A percentile compares a stretch with the other conserved stretches of the same genome.
Conservation (phyloP, 2,113 vertebrate genomes). For the Pluvialis apricaria region DNA sequence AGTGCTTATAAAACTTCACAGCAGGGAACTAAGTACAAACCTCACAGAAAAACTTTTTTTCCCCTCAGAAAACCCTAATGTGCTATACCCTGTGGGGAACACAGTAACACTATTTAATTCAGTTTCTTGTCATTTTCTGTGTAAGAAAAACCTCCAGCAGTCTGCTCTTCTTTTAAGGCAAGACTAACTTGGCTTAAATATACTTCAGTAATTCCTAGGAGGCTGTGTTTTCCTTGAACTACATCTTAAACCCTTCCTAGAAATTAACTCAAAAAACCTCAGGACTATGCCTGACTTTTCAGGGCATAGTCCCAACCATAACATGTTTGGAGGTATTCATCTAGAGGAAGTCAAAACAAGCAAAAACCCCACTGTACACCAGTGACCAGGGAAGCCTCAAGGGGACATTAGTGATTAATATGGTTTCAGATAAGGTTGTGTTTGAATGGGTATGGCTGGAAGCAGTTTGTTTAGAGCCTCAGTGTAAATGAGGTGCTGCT, state of each 20-base stretch:
- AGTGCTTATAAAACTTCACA: not conserved
- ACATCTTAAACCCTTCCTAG: not conserved
- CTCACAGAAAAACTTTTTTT: not conserved
- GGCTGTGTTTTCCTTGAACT: not conserved
- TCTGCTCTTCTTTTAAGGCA: not conserved
- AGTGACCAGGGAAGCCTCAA: not conserved
- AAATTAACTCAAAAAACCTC: not conserved
- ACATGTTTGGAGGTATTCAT: not conserved
- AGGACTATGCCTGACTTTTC: not conserved
- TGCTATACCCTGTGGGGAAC: not conserved
- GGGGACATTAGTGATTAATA: not conserved
- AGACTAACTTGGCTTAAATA: not conserved
- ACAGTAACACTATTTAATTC: not conserved
- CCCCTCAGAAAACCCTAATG: not conserved
- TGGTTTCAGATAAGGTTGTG: not conserved
- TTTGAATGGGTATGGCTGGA: not conserved
- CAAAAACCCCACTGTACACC: not conserved
- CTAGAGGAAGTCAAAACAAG: not conserved
- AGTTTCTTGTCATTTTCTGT: not conserved
- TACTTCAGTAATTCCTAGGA: not conserved
- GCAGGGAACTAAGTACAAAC: not conserved
- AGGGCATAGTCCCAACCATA: not conserved
- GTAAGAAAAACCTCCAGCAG: not conserved
- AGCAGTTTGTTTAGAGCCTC: not conserved
- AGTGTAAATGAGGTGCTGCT: not conserved